phyloP scores from a whole-genome alignment of 2,113 vertebrate species.

The Vireo altiloquus region DNA sequence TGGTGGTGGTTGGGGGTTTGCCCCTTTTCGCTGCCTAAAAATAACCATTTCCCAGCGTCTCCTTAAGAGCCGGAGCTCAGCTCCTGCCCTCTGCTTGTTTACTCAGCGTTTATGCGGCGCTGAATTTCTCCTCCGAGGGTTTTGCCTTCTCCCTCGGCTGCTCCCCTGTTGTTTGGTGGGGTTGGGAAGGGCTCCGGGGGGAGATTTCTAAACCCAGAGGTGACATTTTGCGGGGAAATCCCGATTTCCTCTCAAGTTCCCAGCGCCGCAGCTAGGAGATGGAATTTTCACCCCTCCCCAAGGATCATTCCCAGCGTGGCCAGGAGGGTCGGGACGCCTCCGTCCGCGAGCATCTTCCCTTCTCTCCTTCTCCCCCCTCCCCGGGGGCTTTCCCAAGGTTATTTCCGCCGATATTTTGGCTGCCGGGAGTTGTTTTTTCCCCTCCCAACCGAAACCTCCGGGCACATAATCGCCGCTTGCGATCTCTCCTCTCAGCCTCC shows the following conservation, averaged over 20 bases:
- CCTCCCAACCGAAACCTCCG: not conserved
- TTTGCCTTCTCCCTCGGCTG: not conserved
- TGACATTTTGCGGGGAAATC: not conserved
- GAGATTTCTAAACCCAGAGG: not conserved
- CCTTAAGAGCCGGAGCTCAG: not conserved
- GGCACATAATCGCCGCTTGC: not conserved
- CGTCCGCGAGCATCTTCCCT: not conserved
- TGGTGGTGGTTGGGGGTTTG: not conserved
- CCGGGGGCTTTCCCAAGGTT: not conserved
- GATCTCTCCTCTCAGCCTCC: not conserved
- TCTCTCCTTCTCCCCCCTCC: not conserved
- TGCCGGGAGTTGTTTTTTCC: not conserved
- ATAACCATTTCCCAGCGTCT: not conserved
- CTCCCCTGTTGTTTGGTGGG: fast-evolving
- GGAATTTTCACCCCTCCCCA: not conserved
- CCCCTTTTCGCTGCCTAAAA: not conserved
- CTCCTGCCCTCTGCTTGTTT: not conserved
- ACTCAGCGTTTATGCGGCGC: not conserved
- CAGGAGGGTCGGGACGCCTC: not conserved
- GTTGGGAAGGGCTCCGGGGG: fast-evolving
- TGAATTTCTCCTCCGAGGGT: not conserved
- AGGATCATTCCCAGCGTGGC: not conserved
- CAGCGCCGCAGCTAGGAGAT: not conserved
- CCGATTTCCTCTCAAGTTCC: not conserved
- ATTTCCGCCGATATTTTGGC: not conserved